phyloP scores from a whole-genome alignment of 2,797 vertebrate species.

The Enteromius viviparus region DNA sequence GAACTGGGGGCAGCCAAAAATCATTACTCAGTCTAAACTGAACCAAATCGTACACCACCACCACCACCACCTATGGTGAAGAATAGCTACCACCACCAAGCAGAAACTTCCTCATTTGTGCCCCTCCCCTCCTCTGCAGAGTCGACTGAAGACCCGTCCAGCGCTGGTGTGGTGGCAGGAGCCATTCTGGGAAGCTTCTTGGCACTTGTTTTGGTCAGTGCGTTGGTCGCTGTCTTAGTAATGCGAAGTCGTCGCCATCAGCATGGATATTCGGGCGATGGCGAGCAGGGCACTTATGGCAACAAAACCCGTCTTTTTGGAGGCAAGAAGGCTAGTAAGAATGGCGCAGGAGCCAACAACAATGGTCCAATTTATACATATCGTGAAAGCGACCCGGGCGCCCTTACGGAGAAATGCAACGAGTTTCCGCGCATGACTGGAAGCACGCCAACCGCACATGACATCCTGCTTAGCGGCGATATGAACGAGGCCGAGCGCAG shows the following conservation, averaged over 20 bases:
- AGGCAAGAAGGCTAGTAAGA: conserved; percentile 66
- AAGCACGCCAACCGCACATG: conserved; percentile 65
- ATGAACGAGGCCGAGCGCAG: conserved; percentile 73
- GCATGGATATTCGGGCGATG: conserved; percentile 68
- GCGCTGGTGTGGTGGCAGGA: conserved; percentile 81
- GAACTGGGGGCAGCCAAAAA: conserved; percentile 42
- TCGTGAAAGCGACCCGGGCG: conserved; percentile 77
- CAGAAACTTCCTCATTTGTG: conserved; percentile 57
- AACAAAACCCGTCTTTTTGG: conserved; percentile 83
- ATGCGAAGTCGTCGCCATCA: conserved; percentile 75
- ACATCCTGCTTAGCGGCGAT: conserved; percentile 73
- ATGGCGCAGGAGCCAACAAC: conserved; percentile 71
- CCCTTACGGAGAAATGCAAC: conserved; percentile 72
- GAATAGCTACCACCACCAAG: conserved; percentile 37
- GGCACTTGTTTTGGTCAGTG: conserved; percentile 80
- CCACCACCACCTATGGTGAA: conserved; percentile 17
- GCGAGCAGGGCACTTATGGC: conserved; percentile 73
- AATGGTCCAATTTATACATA: conserved; percentile 79
- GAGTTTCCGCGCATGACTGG: conserved; percentile 64
- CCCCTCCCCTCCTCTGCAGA: conserved; percentile 73
- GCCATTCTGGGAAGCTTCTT: conserved; percentile 84
- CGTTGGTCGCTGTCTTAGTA: conserved; percentile 79
- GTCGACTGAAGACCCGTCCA: conserved; percentile 74
- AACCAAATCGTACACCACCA: conserved; percentile 30
- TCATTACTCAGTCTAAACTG: conserved; percentile 22